Conservation (phyloP, 64 coral and sea anemone genomes). For the Montipora capricornis region DNA sequence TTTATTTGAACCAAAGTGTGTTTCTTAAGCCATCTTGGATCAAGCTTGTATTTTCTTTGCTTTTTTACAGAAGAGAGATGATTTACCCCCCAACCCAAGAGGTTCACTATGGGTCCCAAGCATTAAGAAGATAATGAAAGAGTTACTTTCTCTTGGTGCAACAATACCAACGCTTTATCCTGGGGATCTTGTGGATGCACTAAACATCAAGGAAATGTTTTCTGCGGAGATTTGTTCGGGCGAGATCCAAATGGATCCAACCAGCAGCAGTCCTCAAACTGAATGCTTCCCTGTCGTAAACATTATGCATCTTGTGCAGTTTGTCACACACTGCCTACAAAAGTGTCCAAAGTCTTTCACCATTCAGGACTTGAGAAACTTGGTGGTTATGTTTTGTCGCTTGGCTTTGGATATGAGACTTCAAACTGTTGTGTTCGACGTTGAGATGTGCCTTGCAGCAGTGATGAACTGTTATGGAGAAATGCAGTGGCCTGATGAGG, state of each 20-base stretch:
- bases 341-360: slow-evolving; percentile 55
- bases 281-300: slow-evolving; percentile 26
- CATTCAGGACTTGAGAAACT: slow-evolving; percentile 59
- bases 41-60: background rate
- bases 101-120: slow-evolving; percentile 64
- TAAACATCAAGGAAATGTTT: slow-evolving; percentile 32
- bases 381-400: slow-evolving; percentile 76
- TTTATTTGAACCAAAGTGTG: background rate
- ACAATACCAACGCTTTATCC: slow-evolving; percentile 28
- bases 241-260: slow-evolving; percentile 9
- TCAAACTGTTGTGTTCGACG: slow-evolving; percentile 77
- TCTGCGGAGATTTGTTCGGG: background rate
- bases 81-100: slow-evolving; percentile 25
- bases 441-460: slow-evolving; percentile 86
- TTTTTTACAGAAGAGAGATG: slow-evolving; percentile 32
- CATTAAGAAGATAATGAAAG: slow-evolving; percentile 42
- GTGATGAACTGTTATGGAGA: slow-evolving; percentile 74
- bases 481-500: slow-evolving; percentile 87
- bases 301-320: slow-evolving; percentile 72
- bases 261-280: background rate
- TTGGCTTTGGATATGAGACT: slow-evolving; percentile 78
- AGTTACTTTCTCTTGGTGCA: slow-evolving; percentile 48
- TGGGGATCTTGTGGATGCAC: background rate
- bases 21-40: background rate
- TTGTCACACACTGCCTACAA: slow-evolving; percentile 80